phyloP scores from a whole-genome alignment of 1,140 invertebrate genomes.

The Drosophila nigromelanica region DNA sequence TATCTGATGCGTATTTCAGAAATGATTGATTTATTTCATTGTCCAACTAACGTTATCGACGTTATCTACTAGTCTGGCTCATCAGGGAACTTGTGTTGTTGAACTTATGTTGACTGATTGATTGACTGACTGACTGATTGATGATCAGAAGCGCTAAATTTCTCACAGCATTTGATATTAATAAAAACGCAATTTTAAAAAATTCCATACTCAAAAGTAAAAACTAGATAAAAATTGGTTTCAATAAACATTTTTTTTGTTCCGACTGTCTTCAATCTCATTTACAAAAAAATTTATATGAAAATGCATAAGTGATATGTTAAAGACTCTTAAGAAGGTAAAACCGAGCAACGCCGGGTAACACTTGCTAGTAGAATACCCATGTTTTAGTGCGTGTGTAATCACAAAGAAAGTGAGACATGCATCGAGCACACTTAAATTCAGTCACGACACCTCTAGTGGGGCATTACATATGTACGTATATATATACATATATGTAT shows the following conservation, averaged over 20 bases:
- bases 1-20: not conserved
- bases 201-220: no score
- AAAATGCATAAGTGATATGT: no score
- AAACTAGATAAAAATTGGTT: not conserved
- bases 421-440: not conserved
- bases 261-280: not conserved
- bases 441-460: not conserved
- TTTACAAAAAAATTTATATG: not conserved
- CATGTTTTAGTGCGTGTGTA: not conserved
- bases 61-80: not conserved
- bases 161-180: no score
- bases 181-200: no score
- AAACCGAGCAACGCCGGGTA: not conserved
- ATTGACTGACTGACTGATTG: constrained; percentile 12
- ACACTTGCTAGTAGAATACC: no score
- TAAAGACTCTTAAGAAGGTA: not conserved
- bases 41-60: constrained; percentile 8
- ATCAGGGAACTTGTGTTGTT: not conserved
- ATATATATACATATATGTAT: not conserved
- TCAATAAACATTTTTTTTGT: not conserved
- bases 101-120: not conserved
- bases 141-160: no score
- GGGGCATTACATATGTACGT: not conserved
- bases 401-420: constrained; percentile 29
- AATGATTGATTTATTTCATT: constrained; percentile 31